Base-by-base conservation (phyloP, 2,888 invertebrate species). In the Drosophila tripunctata region DNA sequence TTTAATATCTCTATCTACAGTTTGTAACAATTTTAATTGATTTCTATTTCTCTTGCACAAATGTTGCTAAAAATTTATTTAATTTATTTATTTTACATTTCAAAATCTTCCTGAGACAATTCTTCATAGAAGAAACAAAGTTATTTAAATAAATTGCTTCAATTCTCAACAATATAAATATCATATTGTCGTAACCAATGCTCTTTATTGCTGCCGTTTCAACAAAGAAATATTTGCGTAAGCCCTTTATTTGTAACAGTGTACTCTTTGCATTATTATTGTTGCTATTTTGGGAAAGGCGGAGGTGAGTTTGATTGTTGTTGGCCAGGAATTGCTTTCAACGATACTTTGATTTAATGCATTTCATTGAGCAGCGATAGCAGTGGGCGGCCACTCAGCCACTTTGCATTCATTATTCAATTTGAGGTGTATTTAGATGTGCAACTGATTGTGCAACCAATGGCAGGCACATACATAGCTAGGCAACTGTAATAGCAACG, bases 331-430 rank as follows among this genome's bases (percentile, higher is more conserved):
- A 66, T 80, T 56, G 60, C 80, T 83, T 83, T 80, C 86, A 83
- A 77, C 80, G 80, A 86, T 81, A 80, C 80, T 64, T 86, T 81
- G 80, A 81, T 81, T 81, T 81, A 81, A 86, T 81, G 87, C 85
- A 86, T 81, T 81, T 77, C 80, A 81, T 81, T 80, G 80, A 80
- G 87, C 83, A 57, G 73, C 84, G 48, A 83, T 80, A 75, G 71
- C 61, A 55, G 50, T 63, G 78, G 61, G 75, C 60, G 31, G 51
- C 75, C 70, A 70, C 71, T 78, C 74, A 67, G 66, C 67, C 79
- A 80, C 86, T 86, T 80, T 66, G 81, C 87, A 83, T 86, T 80
- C 80, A 80, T 80, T 80, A 80, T 80, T 80, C 80, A 80, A 80
- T 80, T 80, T 77, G 78, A 80, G 84, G 74, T 78, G 67, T 71